A percentile compares a stretch with the other conserved stretches of the same genome.
These are phyloP conservation scores for Serranus cabrilla DNA, from an alignment of 2,797 vertebrate species.

Conservation along the genomic window DNA sequence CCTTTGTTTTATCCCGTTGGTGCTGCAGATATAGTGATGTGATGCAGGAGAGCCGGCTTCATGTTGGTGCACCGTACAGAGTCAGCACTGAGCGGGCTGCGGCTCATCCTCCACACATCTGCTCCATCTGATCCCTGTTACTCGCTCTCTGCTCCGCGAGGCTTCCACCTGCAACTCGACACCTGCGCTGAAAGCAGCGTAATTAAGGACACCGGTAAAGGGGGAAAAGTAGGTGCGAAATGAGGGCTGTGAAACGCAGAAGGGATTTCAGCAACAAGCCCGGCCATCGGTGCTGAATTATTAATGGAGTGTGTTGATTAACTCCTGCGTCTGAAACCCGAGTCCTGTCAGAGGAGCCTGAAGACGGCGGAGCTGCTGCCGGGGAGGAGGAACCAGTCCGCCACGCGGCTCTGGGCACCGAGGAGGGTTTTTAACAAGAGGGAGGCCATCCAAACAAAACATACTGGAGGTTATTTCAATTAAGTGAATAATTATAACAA, in stretches of 20 bases:
- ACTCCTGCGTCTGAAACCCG: conserved; percentile 70
- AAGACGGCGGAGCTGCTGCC: conserved; percentile 43
- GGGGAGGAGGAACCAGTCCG: not conserved
- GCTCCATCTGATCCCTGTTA: conserved; percentile 1
- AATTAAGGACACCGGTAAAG: conserved; percentile 70
- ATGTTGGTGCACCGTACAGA: conserved; percentile 30
- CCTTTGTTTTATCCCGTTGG: conserved; percentile 44
- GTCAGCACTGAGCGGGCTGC: not conserved
- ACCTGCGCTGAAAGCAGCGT: conserved; percentile 60
- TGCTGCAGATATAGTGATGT: not conserved
- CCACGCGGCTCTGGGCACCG: too few species aligned
- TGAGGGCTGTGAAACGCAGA: conserved; percentile 76
- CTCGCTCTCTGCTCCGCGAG: not conserved
- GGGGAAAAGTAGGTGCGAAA: conserved; percentile 71
- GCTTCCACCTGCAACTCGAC: conserved; percentile 68
- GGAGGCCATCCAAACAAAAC: not conserved
- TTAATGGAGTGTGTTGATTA: conserved; percentile 80
- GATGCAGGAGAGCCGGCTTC: conserved; percentile 27
- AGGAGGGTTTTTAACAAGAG: too few species aligned
- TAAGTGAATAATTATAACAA: not conserved
- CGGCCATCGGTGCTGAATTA: conserved; percentile 79
- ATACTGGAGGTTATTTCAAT: not conserved
- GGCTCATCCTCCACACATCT: not conserved
- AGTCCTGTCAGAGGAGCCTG: conserved; percentile 61
- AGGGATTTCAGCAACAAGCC: conserved; percentile 76